Conservation (phyloP, 30 jellyfish, hydroid and myxozoan species). For the Turritopsis rubra region DNA sequence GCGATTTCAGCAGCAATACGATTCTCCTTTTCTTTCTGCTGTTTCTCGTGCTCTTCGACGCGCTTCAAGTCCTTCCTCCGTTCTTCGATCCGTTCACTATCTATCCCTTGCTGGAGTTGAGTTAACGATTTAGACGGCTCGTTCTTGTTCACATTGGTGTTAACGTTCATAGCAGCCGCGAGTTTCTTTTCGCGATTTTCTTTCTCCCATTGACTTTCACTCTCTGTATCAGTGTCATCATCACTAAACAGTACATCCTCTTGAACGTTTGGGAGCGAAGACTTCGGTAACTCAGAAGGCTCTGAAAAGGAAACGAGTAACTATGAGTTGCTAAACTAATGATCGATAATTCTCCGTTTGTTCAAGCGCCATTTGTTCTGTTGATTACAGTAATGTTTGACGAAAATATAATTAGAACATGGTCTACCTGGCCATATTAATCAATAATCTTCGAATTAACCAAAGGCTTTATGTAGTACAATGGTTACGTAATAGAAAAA, state of each 20-base stretch:
- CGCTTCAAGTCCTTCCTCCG: background rate
- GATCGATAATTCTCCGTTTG: background rate
- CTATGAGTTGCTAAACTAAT: no score
- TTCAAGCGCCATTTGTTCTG: background rate
- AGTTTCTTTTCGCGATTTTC: background rate
- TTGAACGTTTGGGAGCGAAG: background rate
- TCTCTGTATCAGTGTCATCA: conserved; percentile 6
- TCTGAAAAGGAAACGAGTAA: background rate
- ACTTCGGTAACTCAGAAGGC: background rate
- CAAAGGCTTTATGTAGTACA: no score
- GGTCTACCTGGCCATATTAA: no score
- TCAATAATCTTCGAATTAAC: no score
- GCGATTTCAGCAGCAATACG: conserved; percentile 15
- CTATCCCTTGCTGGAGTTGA: background rate
- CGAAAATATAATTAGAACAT: no score
- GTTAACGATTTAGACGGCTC: background rate
- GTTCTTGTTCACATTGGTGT: background rate
- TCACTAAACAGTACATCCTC: background rate
- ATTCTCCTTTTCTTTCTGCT: background rate
- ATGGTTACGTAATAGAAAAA: background rate
- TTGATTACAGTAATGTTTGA: no score
- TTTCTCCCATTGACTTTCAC: conserved; percentile 4
- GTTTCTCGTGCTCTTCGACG: background rate
- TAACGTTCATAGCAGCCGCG: background rate
- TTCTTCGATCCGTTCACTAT: background rate